Evolutionary conservation across 2,797 vertebrate species (phyloP).

Genomic region (Enteromius argenteus): DNA sequence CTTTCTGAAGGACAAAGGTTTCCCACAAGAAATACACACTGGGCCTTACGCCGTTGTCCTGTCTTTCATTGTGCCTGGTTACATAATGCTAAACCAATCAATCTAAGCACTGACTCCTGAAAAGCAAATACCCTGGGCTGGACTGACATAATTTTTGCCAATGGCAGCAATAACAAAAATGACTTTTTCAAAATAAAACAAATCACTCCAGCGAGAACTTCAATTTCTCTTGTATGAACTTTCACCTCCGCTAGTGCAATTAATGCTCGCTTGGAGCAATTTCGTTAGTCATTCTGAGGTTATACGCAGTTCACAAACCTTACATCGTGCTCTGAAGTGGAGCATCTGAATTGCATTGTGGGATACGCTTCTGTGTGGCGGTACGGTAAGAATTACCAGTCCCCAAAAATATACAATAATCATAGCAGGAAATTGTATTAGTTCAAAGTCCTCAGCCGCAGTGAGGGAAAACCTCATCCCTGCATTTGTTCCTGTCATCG

Average conservation of each 20-base stretch:
- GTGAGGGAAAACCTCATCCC: conserved; percentile 68
- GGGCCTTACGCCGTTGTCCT: conserved; percentile 63
- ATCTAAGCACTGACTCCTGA: conserved; percentile 25
- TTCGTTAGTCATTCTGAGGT: conserved; percentile 7
- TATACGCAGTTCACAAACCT: conserved; percentile 6
- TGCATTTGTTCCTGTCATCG: conserved; percentile 74
- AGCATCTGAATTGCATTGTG: conserved; percentile 40
- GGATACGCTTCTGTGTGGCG: conserved; percentile 34
- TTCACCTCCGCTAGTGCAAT: conserved; percentile 25
- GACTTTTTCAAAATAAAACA: conserved; percentile 26
- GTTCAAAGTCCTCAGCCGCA: conserved; percentile 69
- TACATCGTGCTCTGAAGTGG: background rate
- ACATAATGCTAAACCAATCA: conserved; percentile 40
- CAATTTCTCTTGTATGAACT: conserved; percentile 6
- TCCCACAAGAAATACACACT: conserved; percentile 59
- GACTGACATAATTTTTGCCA: conserved; percentile 19
- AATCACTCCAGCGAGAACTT: conserved; percentile 10
- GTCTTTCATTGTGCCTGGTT: conserved; percentile 46
- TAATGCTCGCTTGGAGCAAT: background rate
- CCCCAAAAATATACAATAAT: conserved; percentile 64
- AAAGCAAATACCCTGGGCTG: background rate
- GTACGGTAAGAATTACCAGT: conserved; percentile 30
- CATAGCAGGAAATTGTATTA: conserved; percentile 68
- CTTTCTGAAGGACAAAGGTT: conserved; percentile 75
- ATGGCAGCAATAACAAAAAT: background rate